Conservation (phyloP, 2,797 vertebrate genomes). For the Helicolenus hilgendorfi region DNA sequence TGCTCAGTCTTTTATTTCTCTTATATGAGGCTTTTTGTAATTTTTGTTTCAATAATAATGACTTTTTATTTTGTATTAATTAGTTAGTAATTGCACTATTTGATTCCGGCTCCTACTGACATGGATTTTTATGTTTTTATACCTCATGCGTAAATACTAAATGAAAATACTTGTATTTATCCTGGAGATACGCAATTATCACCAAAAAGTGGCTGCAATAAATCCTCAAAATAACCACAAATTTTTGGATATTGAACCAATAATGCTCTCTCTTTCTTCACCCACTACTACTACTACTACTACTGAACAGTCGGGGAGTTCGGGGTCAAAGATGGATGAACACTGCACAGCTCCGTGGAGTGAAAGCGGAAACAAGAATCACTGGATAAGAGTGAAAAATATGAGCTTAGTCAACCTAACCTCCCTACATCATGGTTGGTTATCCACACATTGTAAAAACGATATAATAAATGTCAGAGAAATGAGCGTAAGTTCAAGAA, state of each 20-base stretch:
- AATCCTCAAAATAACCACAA: not conserved
- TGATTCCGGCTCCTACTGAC: not conserved
- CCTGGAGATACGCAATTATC: not conserved
- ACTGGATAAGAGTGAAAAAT: conserved; percentile 4
- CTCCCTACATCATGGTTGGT: not conserved
- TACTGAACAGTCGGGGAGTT: not conserved
- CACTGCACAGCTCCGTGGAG: not conserved
- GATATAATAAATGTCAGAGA: not conserved
- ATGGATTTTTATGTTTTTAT: not conserved
- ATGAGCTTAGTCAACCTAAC: not conserved
- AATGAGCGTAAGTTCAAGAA: not conserved
- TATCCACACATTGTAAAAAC: not conserved
- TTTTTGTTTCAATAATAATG: not conserved
- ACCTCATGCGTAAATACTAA: not conserved
- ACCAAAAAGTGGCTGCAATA: not conserved
- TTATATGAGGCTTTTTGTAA: not conserved
- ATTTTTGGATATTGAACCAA: not conserved
- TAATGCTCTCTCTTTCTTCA: not conserved
- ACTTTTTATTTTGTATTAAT: not conserved
- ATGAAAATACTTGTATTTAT: not conserved
- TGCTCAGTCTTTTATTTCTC: conserved; percentile 18
- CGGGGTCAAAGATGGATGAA: conserved; percentile 12
- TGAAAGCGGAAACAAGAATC: not conserved
- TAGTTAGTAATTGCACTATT: not conserved
- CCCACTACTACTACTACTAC: not conserved